These are phyloP conservation scores for Marmota flaviventris DNA, from an alignment of 2,113 vertebrate genomes.

Conservation along the genomic window DNA sequence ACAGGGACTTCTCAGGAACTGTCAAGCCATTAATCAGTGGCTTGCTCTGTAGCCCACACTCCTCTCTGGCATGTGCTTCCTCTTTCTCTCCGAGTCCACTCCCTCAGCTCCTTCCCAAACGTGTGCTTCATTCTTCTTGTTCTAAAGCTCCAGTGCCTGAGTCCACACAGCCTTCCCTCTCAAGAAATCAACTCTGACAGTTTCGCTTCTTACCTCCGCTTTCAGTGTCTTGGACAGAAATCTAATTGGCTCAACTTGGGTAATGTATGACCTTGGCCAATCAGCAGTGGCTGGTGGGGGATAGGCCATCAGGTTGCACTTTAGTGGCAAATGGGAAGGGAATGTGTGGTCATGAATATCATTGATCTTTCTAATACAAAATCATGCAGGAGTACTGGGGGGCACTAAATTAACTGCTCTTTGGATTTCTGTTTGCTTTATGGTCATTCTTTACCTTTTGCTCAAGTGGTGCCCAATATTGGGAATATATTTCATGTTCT, in stretches of 20 bases:
- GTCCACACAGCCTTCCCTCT: background rate
- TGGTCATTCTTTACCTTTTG: background rate
- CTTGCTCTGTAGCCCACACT: background rate
- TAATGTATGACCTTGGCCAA: background rate
- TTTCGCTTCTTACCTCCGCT: background rate
- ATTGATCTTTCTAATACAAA: background rate
- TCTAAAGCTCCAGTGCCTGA: background rate
- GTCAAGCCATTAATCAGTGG: too few relatives aligned
- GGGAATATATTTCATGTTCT: background rate
- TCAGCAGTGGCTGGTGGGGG: background rate
- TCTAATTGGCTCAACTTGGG: background rate
- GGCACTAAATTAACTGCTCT: background rate
- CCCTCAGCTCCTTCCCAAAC: background rate
- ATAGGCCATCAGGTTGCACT: background rate
- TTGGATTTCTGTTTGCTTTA: background rate
- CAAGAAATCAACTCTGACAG: background rate
- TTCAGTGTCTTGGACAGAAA: background rate
- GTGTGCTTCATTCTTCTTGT: background rate
- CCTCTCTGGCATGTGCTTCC: background rate
- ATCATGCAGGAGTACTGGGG: background rate
- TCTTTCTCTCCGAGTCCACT: background rate
- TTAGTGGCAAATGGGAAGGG: background rate
- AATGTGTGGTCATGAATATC: background rate
- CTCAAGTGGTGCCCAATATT: background rate
- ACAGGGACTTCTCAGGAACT: background rate